Evolutionary conservation across 2,888 invertebrate genomes (phyloP), one percentile per base, ranked within the genome.

Genomic region (Diplazon laetatorius): DNA sequence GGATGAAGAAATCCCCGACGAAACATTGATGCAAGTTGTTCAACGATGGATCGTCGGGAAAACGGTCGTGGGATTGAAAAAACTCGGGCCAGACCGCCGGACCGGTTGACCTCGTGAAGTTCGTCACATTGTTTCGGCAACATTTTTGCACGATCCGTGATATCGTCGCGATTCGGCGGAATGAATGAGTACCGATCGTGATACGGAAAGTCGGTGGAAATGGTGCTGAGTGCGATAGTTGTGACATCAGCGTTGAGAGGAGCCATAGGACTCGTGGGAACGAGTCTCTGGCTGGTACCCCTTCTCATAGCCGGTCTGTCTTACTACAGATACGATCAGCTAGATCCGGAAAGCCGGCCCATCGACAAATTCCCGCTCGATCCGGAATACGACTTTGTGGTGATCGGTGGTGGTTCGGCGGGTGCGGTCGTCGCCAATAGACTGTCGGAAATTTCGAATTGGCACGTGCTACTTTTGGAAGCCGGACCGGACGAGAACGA

Each of bases 401-500:
- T 97, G 1, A 93, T 97, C 3, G 97, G 97, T 2, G 97, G 95
- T 1, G 98, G 98, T 0, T 97, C 97, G 0, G 97, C 97, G 0
- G 97, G 97, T 0, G 97, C 97, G 0, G 97, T 97, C 1, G 94
- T 98, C 1, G 97, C 97, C 8, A 96, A 93, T 87, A 93, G 97
- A 16, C 91, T 97, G 55, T 95, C 95, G 14, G 97, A 97, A 90
- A 92, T 96, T 48, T 92, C 94, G 4, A 92, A 93, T 50, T 97
- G 96, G 96, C 95, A 94, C 80, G 94, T 96, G 0, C 92, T 97
- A 35, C 92, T 97, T 5, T 90, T 97, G 62, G 97, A 97, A 91
- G 96, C 96, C 50, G 97, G 97, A 25, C 96, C 96, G 0, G 96
- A 97, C 85, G 97, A 97, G 90, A 97, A 96, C 91, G 96, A 97